phyloP scores from a whole-genome alignment of 2,797 vertebrate genomes.

The Myripristis murdjan region DNA sequence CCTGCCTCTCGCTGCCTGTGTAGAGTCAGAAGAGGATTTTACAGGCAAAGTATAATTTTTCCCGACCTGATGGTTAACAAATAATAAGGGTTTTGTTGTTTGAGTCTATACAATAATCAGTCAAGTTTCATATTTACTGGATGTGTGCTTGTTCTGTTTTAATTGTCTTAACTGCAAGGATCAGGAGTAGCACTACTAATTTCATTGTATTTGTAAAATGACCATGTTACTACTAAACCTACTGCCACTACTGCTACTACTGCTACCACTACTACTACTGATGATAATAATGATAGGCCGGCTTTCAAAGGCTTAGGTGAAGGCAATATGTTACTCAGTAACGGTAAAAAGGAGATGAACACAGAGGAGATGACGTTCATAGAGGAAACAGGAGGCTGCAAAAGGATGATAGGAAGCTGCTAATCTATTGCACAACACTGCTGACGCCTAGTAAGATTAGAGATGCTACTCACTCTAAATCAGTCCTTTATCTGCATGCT shows the following conservation, averaged over 20 bases:
- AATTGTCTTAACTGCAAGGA: too few species aligned
- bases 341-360: constrained; percentile 53
- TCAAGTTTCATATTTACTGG: too few species aligned
- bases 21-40: constrained; percentile 10
- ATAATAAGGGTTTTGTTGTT: constrained; percentile 21
- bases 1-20: neutral
- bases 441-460: constrained; percentile 74
- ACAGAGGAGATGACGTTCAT: constrained; percentile 57
- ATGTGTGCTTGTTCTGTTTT: too few species aligned
- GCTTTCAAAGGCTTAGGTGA: constrained; percentile 4
- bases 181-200: too few species aligned
- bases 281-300: constrained; percentile 6
- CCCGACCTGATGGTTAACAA: constrained; percentile 25
- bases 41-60: constrained; percentile 4
- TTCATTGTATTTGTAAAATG: too few species aligned
- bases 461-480: constrained; percentile 72
- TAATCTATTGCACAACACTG: constrained; percentile 64
- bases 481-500: constrained; percentile 76
- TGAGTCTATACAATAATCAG: neutral
- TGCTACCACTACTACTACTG: constrained; percentile 24
- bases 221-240: too few species aligned
- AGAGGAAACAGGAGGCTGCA: constrained; percentile 68
- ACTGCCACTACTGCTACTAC: constrained; percentile 34
- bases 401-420: constrained; percentile 50
- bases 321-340: constrained; percentile 40